phyloP scores from a whole-genome alignment of 2,888 invertebrate species.

The Isoperla grammatica region DNA sequence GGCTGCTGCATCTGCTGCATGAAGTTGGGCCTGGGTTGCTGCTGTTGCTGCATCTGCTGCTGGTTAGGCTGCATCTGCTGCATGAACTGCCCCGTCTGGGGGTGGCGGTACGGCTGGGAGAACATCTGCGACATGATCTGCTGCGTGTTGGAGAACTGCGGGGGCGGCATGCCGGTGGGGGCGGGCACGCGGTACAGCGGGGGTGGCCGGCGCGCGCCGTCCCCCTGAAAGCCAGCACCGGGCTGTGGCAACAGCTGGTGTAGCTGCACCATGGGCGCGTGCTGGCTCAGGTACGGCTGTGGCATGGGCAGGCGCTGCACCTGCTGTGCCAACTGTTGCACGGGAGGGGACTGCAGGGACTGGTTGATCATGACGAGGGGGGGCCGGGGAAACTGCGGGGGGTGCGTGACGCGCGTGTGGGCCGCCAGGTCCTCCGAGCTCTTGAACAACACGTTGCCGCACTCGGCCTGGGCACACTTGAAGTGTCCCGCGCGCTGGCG shows the following conservation, averaged over 20 bases:
- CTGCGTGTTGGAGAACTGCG: conserved; percentile 5
- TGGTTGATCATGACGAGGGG: conserved; percentile 15
- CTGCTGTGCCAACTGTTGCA: conserved; percentile 48
- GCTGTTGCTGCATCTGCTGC: conserved; percentile 16
- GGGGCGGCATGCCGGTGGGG: conserved; percentile 40
- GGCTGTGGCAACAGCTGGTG: conserved; percentile 32
- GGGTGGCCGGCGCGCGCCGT: conserved; percentile 40
- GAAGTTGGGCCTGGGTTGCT: conserved; percentile 19
- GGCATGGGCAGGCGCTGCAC: conserved; percentile 33
- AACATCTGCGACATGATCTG: conserved; percentile 16
- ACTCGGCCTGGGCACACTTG: conserved; percentile 44
- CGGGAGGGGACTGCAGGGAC: conserved; percentile 41
- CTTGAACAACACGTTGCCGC: conserved; percentile 39
- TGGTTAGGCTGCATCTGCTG: conserved; percentile 17
- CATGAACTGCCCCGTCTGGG: conserved; percentile 1
- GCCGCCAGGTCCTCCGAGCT: conserved; percentile 30
- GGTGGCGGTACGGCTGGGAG: conserved; percentile 15
- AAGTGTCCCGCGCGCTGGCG: conserved; percentile 50
- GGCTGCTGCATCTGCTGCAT: conserved; percentile 57
- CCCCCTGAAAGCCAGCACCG: not conserved
- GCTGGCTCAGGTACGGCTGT: conserved; percentile 40
- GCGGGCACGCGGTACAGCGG: conserved; percentile 41
- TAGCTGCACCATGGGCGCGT: conserved; percentile 39
- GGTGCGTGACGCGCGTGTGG: conserved; percentile 32
- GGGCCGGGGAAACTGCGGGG: not conserved